Percentiles rank a stretch among this genome's conserved stretches.
These are phyloP conservation scores for Numida meleagris DNA, from an alignment of 2,113 vertebrate genomes.

Conservation along the genomic window DNA sequence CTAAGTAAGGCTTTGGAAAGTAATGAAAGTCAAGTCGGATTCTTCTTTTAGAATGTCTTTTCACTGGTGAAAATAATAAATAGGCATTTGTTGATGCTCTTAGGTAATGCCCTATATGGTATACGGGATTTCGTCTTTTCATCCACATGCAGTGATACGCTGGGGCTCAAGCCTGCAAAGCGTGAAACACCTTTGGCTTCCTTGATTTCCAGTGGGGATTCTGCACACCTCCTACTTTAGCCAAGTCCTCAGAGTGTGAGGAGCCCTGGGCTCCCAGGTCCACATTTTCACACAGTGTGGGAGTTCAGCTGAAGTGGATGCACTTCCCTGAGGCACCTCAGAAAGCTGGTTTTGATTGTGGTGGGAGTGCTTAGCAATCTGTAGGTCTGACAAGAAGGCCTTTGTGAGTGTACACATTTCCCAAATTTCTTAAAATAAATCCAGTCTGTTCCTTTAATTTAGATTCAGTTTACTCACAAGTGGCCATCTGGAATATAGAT, in stretches of 20 bases:
- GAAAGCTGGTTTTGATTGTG: neutral
- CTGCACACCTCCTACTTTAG: neutral
- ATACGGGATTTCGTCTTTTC: neutral
- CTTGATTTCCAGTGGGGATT: neutral
- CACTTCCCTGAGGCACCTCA: neutral
- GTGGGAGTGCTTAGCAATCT: neutral
- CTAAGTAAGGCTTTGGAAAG: conserved; percentile 13
- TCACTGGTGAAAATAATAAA: neutral
- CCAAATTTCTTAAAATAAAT: neutral
- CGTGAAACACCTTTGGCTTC: neutral
- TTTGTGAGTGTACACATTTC: neutral
- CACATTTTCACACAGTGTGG: fast-evolving
- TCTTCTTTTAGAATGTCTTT: neutral
- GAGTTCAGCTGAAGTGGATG: neutral
- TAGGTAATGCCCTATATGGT: neutral
- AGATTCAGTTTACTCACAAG: neutral
- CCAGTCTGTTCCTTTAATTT: neutral
- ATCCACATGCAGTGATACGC: neutral
- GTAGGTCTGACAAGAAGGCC: fast-evolving
- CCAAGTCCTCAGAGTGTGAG: fast-evolving
- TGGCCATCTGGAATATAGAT: neutral
- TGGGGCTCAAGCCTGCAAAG: neutral
- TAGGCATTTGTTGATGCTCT: neutral
- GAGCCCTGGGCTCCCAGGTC: neutral
- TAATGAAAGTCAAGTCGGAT: neutral